Evolutionary conservation across 2,113 vertebrate genomes (phyloP).

Genomic region (Perognathus longimembris): DNA sequence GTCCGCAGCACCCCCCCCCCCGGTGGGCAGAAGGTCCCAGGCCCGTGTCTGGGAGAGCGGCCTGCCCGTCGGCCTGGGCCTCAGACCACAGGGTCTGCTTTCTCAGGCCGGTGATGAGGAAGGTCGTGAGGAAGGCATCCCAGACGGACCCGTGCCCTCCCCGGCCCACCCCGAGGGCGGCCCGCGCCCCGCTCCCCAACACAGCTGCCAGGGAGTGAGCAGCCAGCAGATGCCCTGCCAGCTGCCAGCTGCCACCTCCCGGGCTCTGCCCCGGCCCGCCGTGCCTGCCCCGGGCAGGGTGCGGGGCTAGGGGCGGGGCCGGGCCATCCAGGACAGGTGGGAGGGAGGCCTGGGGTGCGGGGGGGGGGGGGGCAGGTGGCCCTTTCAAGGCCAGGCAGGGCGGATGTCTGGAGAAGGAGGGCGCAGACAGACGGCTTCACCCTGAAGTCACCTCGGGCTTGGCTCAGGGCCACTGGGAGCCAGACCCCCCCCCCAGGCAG

Average conservation of each 20-base stretch:
- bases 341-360: slow-evolving; percentile 40
- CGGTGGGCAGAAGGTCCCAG: background rate
- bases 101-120: too few species aligned
- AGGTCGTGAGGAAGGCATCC: too few species aligned
- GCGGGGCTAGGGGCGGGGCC: background rate
- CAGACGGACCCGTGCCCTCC: too few species aligned
- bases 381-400: slow-evolving; percentile 76
- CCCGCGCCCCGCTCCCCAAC: background rate
- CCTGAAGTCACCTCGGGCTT: slow-evolving; percentile 91
- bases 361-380: slow-evolving; percentile 72
- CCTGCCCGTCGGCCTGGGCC: background rate
- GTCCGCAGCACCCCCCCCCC: too few species aligned
- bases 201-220: background rate
- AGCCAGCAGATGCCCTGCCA: slow-evolving; percentile 16
- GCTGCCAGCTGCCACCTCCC: slow-evolving; percentile 44
- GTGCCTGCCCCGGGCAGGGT: background rate
- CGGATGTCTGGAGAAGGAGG: slow-evolving; percentile 85
- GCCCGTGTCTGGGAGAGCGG: fast-evolving
- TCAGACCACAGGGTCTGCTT: background rate
- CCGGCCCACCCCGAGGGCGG: too few species aligned
- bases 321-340: slow-evolving; percentile 65
- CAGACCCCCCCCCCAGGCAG: background rate
- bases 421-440: slow-evolving; percentile 94
- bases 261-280: background rate
- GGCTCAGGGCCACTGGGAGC: slow-evolving; percentile 85